Conservation (phyloP, 1,140 invertebrate species). For the Lepeophtheirus salmonis region DNA sequence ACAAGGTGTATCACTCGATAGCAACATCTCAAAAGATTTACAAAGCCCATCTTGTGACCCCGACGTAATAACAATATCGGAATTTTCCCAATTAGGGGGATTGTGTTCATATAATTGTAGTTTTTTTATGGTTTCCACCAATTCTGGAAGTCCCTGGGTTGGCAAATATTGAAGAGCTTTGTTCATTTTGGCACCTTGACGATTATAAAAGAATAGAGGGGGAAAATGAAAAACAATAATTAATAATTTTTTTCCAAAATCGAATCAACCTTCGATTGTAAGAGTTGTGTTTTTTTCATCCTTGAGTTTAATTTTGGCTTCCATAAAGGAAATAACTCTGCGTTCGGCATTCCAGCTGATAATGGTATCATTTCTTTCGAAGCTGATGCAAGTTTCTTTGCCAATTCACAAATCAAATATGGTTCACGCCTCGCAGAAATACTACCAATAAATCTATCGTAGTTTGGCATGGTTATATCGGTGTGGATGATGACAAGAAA, state of each 20-base stretch:
- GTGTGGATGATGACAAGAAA: too few species aligned
- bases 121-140: slow-evolving; percentile 40
- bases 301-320: slow-evolving; percentile 40
- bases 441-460: not conserved
- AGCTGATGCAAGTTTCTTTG: slow-evolving; percentile 41
- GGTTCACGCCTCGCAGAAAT: slow-evolving; percentile 7
- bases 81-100: slow-evolving; percentile 39
- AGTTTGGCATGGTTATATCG: not conserved
- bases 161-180: slow-evolving; percentile 16
- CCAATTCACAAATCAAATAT: slow-evolving; percentile 18
- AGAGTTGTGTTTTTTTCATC: slow-evolving; percentile 29
- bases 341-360: slow-evolving; percentile 56
- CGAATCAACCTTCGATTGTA: not conserved
- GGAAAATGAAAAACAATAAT: not conserved
- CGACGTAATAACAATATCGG: slow-evolving; percentile 43
- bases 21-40: slow-evolving; percentile 44
- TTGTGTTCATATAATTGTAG: slow-evolving; percentile 43
- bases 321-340: slow-evolving; percentile 47
- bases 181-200: slow-evolving; percentile 5
- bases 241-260: not conserved
- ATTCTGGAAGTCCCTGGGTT: slow-evolving; percentile 28
- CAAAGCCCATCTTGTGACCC: slow-evolving; percentile 56
- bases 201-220: not conserved
- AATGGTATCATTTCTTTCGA: slow-evolving; percentile 45
- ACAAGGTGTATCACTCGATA: slow-evolving; percentile 36